Percentiles rank a stretch among this genome's conserved stretches.
These are phyloP conservation scores for Dicerorhinus sumatrensis DNA, from an alignment of 2,113 vertebrate species.

Conservation along the genomic window DNA sequence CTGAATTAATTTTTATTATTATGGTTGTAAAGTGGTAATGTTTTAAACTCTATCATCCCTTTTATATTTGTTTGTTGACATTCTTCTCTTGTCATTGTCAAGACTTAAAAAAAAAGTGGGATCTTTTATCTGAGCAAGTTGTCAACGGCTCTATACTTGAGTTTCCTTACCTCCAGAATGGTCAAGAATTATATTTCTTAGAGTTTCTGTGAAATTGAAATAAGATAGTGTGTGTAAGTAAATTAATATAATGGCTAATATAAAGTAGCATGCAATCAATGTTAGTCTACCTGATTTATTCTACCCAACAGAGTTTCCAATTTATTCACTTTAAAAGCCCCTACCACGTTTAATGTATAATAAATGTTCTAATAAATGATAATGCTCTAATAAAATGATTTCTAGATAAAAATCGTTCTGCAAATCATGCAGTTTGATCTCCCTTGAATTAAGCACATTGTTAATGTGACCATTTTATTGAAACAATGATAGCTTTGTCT, in stretches of 20 bases:
- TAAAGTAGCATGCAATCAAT: neutral
- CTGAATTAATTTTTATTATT: neutral
- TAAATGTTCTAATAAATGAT: neutral
- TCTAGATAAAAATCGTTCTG: neutral
- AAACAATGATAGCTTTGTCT: neutral
- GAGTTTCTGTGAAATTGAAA: neutral
- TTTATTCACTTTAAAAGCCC: conserved; percentile 17
- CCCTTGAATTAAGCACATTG: neutral
- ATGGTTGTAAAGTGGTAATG: neutral
- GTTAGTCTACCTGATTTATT: neutral
- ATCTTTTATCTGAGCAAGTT: neutral
- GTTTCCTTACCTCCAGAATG: neutral
- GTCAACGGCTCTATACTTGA: neutral
- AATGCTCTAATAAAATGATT: neutral
- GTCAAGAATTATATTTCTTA: neutral
- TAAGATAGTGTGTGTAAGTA: neutral
- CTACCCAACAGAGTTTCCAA: neutral
- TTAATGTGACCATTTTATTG: neutral
- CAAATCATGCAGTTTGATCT: neutral
- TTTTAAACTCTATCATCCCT: neutral
- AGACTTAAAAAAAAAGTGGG: neutral
- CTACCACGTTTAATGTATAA: neutral
- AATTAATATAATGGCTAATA: neutral
- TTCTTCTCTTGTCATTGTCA: neutral
- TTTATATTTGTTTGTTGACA: neutral